Conservation (phyloP, 2,888 invertebrate genomes). For the Terebella lapidaria region DNA sequence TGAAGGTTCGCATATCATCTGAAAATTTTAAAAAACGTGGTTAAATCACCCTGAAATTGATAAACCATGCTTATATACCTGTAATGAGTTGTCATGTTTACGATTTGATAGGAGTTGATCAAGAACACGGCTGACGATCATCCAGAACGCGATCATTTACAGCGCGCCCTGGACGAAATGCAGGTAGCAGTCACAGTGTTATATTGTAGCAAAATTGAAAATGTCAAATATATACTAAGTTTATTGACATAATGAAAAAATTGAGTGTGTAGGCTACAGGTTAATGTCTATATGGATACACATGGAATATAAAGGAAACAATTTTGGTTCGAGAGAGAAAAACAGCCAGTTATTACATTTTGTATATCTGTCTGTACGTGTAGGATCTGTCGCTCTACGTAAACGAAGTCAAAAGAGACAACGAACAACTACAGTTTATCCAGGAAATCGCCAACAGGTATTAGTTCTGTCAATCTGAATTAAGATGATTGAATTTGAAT, state of each 20-base stretch:
- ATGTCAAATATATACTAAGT: no score
- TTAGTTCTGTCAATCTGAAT: not conserved
- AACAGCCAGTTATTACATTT: no score
- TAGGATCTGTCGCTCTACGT: slow-evolving; percentile 89
- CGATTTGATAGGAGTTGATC: slow-evolving; percentile 54
- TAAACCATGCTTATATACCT: no score
- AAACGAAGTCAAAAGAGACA: slow-evolving; percentile 95
- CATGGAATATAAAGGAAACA: no score
- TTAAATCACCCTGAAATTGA: no score
- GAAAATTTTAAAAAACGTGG: no score
- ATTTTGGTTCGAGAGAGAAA: no score
- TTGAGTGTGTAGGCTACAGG: no score
- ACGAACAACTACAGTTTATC: slow-evolving; percentile 84
- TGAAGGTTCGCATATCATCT: slow-evolving; percentile 65
- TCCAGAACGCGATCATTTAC: slow-evolving; percentile 77
- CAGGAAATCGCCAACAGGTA: slow-evolving; percentile 74
- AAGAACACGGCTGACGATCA: slow-evolving; percentile 60
- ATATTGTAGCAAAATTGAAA: no score
- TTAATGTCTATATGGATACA: no score
- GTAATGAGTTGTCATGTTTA: no score
- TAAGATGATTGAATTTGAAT: not conserved
- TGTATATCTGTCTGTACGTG: not conserved
- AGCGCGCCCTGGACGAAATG: slow-evolving; percentile 90
- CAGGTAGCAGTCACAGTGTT: slow-evolving; percentile 10
- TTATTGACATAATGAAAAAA: no score